Base-by-base conservation (phyloP, 2,113 vertebrate species). In the Osmerus eperlanus region DNA sequence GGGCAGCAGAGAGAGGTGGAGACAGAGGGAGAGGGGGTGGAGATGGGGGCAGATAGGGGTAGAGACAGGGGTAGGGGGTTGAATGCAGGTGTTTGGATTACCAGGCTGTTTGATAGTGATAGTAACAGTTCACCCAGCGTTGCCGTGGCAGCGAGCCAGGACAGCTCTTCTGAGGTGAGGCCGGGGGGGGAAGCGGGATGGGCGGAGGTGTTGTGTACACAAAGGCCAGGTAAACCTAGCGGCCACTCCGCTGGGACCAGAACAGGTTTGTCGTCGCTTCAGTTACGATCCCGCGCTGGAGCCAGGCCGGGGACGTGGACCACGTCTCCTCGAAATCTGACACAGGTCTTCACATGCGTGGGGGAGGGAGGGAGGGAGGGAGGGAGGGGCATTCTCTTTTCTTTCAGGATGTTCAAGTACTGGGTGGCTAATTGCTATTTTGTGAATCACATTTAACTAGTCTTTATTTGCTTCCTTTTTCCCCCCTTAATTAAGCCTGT, bases 81-180 rank as follows among this genome's bases (percentile, higher is more conserved):
- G 21, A 32, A 47, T 32, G 87, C 88, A 87, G 88, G 82, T 88
- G 86, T 86, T 87, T 86, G 86, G 86, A 89, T 90, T 90, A 89
- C 80, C 78, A 75, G 78, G 83, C 80, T 80, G 83, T 87, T 87
- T 85, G 83, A 86, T 86, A 82, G 81, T 81, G 82, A 78, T 84
- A 85, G 87, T 84, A 83, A 86, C 85, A 88, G 84, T 82, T 87
- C 84, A 84, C 82, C 83, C 69, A 82, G 83, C 82, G 87, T 87
- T 85, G 84, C 85, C 83, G 78, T 81, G 80, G 83, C 81, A 78
- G 75, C 73, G 83, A 78, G 71, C 60, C n/a, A 62, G 32, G 41
- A 47, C 41, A 47, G 41, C 41, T 47, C 9, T 47, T 47, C 41
- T 47, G 63, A 12, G 53, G n/a, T 18, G 15, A 52, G 51, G 8